Percentiles rank a stretch among this genome's conserved stretches.
Evolutionary conservation across 1,140 invertebrate species (phyloP).

Genomic region (Heliconius eleuchia): DNA sequence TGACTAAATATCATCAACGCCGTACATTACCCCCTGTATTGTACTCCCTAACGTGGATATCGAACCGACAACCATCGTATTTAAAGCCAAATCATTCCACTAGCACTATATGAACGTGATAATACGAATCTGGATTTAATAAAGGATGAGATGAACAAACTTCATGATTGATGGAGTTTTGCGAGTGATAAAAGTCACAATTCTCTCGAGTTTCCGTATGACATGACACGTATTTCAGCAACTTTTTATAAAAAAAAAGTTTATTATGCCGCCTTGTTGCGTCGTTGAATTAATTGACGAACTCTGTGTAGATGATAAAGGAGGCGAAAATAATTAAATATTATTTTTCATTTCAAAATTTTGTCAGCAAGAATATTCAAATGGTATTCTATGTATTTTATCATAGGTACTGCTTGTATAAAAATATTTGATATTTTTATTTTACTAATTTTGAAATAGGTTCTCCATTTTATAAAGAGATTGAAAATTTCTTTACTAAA

Average conservation of each 20-base stretch:
- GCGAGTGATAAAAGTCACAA: not conserved
- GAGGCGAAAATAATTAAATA: not conserved
- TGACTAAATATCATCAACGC: too few species aligned
- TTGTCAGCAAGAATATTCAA: too few species aligned
- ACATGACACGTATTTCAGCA: not conserved
- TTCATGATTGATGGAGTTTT: constrained; percentile 11
- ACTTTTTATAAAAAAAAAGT: constrained; percentile 2
- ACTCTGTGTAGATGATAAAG: not conserved
- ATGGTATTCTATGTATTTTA: not conserved
- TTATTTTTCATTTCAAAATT: not conserved
- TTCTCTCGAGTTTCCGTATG: not conserved
- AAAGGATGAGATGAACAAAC: not conserved
- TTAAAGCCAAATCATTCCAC: not conserved
- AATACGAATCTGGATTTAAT: not conserved
- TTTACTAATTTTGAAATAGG: too few species aligned
- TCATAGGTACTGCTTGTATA: not conserved
- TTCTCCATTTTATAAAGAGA: too few species aligned
- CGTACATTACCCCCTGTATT: too few species aligned
- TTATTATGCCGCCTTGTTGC: not conserved
- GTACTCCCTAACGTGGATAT: too few species aligned
- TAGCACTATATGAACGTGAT: not conserved
- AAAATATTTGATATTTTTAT: too few species aligned
- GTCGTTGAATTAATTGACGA: constrained; percentile 4
- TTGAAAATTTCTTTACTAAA: too few species aligned
- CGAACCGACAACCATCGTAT: not conserved